Evolutionary conservation across 2,113 vertebrate genomes (phyloP).

Genomic region (Channa maculata): DNA sequence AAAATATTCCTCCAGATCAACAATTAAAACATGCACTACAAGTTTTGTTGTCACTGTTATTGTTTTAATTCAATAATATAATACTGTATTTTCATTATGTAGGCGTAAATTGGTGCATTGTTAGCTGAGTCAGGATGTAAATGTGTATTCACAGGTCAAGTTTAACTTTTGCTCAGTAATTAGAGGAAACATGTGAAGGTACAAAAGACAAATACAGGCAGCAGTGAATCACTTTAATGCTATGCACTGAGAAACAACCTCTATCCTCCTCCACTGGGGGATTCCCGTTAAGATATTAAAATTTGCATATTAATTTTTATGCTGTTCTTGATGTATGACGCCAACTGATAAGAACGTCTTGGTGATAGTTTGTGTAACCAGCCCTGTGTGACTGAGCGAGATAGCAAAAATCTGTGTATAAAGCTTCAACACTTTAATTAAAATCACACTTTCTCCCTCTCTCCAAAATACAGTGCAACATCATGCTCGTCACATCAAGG

Average conservation of each 20-base stretch:
- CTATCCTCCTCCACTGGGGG: constrained; percentile 23
- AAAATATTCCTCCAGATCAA: constrained; percentile 31
- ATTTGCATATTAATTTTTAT: constrained; percentile 65
- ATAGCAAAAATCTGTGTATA: constrained; percentile 43
- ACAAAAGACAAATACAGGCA: constrained; percentile 19
- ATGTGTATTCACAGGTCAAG: neutral
- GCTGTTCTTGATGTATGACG: constrained; percentile 35
- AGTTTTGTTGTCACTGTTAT: neutral
- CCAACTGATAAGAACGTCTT: constrained; percentile 55
- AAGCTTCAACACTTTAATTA: constrained; percentile 42
- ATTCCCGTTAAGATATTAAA: constrained; percentile 36
- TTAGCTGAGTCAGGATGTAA: constrained; percentile 4
- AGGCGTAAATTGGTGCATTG: neutral
- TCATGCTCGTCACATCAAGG: constrained; percentile 41
- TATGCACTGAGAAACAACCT: constrained; percentile 32
- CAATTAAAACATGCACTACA: constrained; percentile 21
- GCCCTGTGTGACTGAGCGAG: constrained; percentile 40
- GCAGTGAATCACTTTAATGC: constrained; percentile 9
- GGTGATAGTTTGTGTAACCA: constrained; percentile 41
- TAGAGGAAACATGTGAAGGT: constrained; percentile 5
- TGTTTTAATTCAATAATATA: constrained; percentile 8
- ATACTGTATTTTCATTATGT: neutral
- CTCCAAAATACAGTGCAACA: constrained; percentile 21
- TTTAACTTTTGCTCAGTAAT: constrained; percentile 15
- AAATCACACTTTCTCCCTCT: constrained; percentile 23